These are phyloP conservation scores for Triops longicaudatus DNA, from an alignment of 1,140 invertebrate genomes.

Conservation along the genomic window DNA sequence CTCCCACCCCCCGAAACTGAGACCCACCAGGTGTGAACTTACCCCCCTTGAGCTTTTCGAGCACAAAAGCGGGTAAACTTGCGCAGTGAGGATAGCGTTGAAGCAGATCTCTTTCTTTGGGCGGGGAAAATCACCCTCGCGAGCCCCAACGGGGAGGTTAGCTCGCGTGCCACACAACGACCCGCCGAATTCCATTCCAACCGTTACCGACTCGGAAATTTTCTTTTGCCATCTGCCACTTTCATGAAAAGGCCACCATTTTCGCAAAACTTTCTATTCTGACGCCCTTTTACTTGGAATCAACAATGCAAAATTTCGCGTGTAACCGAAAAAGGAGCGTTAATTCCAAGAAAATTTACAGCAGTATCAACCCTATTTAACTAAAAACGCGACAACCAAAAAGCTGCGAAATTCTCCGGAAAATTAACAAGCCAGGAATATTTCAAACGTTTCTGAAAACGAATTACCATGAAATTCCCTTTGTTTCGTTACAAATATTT, in stretches of 20 bases:
- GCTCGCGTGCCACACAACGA: conserved; percentile 1
- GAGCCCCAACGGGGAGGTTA: not conserved
- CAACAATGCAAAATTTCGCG: too few relatives aligned
- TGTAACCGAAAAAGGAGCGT: too few relatives aligned
- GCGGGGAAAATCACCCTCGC: not conserved
- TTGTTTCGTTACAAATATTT: too few relatives aligned
- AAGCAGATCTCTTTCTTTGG: not conserved
- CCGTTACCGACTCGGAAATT: not conserved
- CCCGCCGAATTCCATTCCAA: not conserved
- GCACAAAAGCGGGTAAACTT: not conserved
- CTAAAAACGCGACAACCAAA: too few relatives aligned
- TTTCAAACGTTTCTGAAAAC: too few relatives aligned
- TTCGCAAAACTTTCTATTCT: not conserved
- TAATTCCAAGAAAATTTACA: too few relatives aligned
- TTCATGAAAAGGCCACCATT: not conserved
- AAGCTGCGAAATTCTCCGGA: too few relatives aligned
- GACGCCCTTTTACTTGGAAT: too few relatives aligned
- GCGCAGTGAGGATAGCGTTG: not conserved
- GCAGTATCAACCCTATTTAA: too few relatives aligned
- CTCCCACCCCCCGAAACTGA: not conserved
- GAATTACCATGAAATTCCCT: too few relatives aligned
- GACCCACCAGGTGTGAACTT: not conserved
- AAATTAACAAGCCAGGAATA: too few relatives aligned
- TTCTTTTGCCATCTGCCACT: not conserved
- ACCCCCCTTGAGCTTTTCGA: not conserved